Evolutionary conservation across 2,888 invertebrate genomes (phyloP).

Genomic region (Pandemis heparana): DNA sequence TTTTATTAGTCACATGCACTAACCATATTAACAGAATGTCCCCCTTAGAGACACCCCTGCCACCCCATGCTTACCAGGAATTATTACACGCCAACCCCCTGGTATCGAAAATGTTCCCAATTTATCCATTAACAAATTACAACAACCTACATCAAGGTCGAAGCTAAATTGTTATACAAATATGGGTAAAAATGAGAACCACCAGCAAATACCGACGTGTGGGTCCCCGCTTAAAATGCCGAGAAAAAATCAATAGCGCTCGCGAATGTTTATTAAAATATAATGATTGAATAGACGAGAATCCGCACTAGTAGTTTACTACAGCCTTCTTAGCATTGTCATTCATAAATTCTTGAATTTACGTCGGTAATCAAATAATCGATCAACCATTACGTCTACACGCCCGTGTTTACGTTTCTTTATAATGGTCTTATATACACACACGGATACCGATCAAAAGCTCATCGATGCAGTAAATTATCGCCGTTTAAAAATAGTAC

Average conservation of each 20-base stretch:
- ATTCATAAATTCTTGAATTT: slow-evolving; percentile 79
- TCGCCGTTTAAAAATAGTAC: slow-evolving; percentile 71
- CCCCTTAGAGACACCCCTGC: slow-evolving; percentile 58
- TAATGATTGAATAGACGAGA: slow-evolving; percentile 44
- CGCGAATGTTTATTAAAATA: slow-evolving; percentile 40
- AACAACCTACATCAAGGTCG: slow-evolving; percentile 56
- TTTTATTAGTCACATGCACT: slow-evolving; percentile 56
- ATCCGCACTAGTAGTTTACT: slow-evolving; percentile 52
- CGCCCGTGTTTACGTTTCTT: slow-evolving; percentile 75
- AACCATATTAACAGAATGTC: slow-evolving; percentile 48
- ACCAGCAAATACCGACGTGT: slow-evolving; percentile 46
- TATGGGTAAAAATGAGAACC: slow-evolving; percentile 18
- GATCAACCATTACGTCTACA: slow-evolving; percentile 70
- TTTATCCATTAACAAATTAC: slow-evolving; percentile 53
- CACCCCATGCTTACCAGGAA: slow-evolving; percentile 65
- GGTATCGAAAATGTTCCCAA: slow-evolving; percentile 52
- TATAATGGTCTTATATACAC: slow-evolving; percentile 55
- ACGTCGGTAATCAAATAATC: slow-evolving; percentile 73
- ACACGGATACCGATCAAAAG: slow-evolving; percentile 61
- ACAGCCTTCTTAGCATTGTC: slow-evolving; percentile 61
- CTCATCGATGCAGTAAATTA: slow-evolving; percentile 65
- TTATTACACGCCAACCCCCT: slow-evolving; percentile 52
- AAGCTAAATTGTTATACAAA: slow-evolving; percentile 35
- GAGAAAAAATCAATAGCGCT: slow-evolving; percentile 60
- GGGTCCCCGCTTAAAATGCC: slow-evolving; percentile 52